Evolutionary conservation across 2,797 vertebrate genomes (phyloP).

Genomic region (Eulemur albifrons): DNA sequence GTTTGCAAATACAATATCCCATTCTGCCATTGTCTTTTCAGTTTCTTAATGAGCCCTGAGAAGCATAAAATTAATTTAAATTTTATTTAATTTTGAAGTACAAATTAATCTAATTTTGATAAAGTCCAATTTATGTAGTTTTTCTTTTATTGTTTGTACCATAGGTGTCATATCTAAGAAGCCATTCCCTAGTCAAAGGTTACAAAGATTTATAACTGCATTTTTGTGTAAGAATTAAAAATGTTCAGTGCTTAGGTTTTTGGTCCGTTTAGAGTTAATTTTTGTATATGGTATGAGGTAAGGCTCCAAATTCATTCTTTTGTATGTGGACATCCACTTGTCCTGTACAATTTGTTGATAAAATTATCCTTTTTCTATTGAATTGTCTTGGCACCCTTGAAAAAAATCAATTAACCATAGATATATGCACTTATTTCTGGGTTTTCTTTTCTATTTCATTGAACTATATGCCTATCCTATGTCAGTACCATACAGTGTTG

Average conservation of each 20-base stretch:
- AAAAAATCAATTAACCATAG: background rate
- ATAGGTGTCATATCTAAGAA: conserved; percentile 15
- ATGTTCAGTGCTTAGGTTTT: background rate
- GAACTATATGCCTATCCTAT: background rate
- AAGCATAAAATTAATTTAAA: background rate
- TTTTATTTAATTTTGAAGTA: background rate
- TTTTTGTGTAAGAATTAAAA: conserved; percentile 31
- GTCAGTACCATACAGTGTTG: background rate
- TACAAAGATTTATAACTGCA: background rate
- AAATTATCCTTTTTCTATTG: background rate
- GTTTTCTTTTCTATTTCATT: background rate
- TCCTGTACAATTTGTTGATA: background rate
- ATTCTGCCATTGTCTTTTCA: background rate
- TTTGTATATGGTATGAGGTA: background rate
- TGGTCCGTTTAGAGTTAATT: background rate
- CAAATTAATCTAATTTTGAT: conserved; percentile 2
- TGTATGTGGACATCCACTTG: background rate
- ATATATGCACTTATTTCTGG: background rate
- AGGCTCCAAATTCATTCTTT: background rate
- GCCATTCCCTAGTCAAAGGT: background rate
- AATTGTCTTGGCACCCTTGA: background rate
- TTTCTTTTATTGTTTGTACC: background rate
- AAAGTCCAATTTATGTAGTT: background rate
- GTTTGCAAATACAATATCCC: background rate
- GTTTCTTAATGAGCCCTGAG: background rate